These are phyloP conservation scores for Periphyllus acericola DNA, from an alignment of 2,888 invertebrate species.

Conservation along the genomic window DNA sequence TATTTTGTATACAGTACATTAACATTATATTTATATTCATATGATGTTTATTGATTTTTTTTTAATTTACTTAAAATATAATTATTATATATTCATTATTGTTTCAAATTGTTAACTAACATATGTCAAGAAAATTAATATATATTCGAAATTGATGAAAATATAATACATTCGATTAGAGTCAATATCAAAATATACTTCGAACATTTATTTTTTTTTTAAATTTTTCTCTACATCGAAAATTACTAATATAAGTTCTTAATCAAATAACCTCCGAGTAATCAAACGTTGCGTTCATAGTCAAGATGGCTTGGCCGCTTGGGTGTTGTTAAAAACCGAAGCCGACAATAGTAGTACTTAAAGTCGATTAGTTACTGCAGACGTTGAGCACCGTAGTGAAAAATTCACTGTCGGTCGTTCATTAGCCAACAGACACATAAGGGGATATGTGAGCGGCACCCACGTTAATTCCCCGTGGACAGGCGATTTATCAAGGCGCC, in stretches of 20 bases:
- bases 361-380: slow-evolving; percentile 50
- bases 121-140: too few relatives aligned
- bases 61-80: too few relatives aligned
- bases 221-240: neutral
- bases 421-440: slow-evolving; percentile 32
- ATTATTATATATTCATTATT: too few relatives aligned
- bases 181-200: neutral
- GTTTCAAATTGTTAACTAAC: too few relatives aligned
- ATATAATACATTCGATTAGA: neutral
- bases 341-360: slow-evolving; percentile 7
- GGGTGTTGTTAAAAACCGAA: slow-evolving; percentile 24
- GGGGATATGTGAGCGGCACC: slow-evolving; percentile 9
- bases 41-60: too few relatives aligned
- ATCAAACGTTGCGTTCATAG: slow-evolving; percentile 49
- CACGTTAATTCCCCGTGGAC: slow-evolving; percentile 52
- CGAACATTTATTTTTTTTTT: neutral
- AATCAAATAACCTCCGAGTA: neutral
- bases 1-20: neutral
- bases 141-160: neutral
- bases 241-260: neutral
- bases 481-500: slow-evolving; percentile 48
- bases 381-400: slow-evolving; percentile 20
- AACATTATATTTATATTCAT: too few relatives aligned
- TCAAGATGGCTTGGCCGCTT: neutral
- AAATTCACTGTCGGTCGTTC: slow-evolving; percentile 49